phyloP scores from a whole-genome alignment of 2,888 invertebrate species.

The Nebria salina region DNA sequence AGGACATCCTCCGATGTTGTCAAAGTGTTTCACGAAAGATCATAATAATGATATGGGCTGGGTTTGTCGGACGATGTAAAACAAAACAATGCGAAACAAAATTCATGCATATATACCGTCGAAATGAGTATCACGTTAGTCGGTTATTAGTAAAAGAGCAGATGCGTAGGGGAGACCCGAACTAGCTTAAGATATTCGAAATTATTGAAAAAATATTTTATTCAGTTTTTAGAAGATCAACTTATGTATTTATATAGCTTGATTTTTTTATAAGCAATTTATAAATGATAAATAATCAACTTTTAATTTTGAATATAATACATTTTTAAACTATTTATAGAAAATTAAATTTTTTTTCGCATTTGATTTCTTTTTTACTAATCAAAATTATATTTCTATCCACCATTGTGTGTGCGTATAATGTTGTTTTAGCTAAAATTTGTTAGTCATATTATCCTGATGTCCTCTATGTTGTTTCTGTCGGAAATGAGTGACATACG shows the following conservation, averaged over 20 bases:
- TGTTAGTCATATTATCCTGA: neutral
- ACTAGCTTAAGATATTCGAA: neutral
- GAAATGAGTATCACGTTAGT: conserved; percentile 46
- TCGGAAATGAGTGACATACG: conserved; percentile 65
- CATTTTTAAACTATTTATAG: no score
- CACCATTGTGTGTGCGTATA: no score
- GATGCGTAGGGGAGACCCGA: neutral
- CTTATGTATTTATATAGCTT: no score
- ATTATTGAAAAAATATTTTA: no score
- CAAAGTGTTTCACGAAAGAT: conserved; percentile 1
- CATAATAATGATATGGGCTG: conserved; percentile 1
- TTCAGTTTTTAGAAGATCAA: no score
- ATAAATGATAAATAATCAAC: no score
- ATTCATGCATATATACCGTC: conserved; percentile 1
- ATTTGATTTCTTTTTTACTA: no score
- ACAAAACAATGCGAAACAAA: conserved; percentile 33
- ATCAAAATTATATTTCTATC: no score
- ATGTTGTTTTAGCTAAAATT: no score
- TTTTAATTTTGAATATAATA: no score
- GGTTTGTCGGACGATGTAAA: conserved; percentile 8
- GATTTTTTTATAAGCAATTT: no score
- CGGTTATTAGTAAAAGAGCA: conserved; percentile 41
- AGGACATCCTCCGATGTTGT: neutral
- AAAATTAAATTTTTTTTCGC: no score
- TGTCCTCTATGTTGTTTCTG: conserved; percentile 48